Percentiles rank a stretch among this genome's conserved stretches.
Conservation (phyloP, 2,113 vertebrate genomes). For the Tauraco erythrolophus region DNA sequence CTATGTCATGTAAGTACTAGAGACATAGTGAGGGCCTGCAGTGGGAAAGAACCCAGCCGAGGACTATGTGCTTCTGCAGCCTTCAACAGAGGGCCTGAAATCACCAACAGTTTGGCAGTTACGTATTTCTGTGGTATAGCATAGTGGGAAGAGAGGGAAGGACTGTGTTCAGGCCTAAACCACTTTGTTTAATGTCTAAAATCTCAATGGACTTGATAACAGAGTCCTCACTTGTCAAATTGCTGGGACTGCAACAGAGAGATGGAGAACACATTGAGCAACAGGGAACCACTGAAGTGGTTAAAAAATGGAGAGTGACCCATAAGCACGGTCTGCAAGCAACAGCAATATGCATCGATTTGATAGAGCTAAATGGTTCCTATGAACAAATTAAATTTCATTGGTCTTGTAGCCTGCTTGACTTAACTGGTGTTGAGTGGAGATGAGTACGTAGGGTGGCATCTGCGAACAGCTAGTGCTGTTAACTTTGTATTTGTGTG, state of each 20-base stretch:
- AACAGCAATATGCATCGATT: neutral
- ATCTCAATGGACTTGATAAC: neutral
- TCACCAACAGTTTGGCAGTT: neutral
- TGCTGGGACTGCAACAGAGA: neutral
- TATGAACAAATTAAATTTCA: neutral
- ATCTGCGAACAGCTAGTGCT: neutral
- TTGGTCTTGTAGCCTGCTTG: neutral
- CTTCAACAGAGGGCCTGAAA: neutral
- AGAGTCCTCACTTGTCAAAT: rapidly evolving
- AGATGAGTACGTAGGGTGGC: rapidly evolving
- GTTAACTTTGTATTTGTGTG: neutral
- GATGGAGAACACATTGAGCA: neutral
- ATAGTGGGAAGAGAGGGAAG: neutral
- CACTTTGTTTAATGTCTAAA: neutral
- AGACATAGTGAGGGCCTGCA: neutral
- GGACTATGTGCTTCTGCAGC: neutral
- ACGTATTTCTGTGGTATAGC: neutral
- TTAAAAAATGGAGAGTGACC: neutral
- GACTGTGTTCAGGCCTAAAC: neutral
- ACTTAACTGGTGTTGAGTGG: neutral
- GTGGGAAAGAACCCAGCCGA: neutral
- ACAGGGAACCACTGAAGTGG: neutral
- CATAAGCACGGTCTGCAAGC: neutral
- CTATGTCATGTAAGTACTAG: rapidly evolving
- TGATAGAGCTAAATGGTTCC: neutral